These are phyloP conservation scores for Hypotaenidia okinawae DNA, from an alignment of 2,797 vertebrate species.

Conservation along the genomic window DNA sequence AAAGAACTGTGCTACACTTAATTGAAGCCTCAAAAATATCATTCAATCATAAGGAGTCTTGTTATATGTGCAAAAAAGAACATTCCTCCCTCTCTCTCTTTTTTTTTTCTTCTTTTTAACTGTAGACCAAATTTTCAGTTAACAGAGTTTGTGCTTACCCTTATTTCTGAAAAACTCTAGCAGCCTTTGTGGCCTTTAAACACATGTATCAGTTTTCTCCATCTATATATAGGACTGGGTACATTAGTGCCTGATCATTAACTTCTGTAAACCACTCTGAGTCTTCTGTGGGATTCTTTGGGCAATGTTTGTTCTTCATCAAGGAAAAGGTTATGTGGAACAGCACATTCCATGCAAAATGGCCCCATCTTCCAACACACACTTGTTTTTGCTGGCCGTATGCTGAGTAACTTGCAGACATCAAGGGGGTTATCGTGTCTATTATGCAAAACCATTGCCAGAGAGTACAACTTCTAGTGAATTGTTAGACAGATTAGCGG, in stretches of 20 bases:
- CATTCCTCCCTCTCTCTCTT: not conserved
- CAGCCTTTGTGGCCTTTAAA: not conserved
- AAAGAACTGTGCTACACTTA: not conserved
- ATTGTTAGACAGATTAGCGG: not conserved
- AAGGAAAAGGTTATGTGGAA: not conserved
- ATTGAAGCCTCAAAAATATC: no score
- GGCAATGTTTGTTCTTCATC: conserved; percentile 17
- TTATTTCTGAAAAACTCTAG: not conserved
- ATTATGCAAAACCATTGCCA: not conserved
- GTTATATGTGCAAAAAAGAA: not conserved
- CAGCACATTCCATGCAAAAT: not conserved
- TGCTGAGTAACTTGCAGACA: not conserved
- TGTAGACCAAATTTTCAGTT: not conserved
- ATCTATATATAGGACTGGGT: not conserved
- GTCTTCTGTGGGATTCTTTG: not conserved
- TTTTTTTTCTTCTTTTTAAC: not conserved
- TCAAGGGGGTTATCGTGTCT: conserved; percentile 17
- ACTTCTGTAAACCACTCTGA: conserved; percentile 2
- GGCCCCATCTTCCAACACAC: not conserved
- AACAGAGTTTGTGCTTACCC: not conserved
- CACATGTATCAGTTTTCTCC: not conserved
- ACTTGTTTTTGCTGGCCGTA: not conserved
- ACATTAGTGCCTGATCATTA: conserved; percentile 35
- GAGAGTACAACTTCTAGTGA: conserved; percentile 1
- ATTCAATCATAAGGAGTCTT: not conserved